A percentile compares a stretch with the other conserved stretches of the same genome.
Conservation (phyloP, 2,888 invertebrate genomes). For the Bhutanitis thaidina region DNA sequence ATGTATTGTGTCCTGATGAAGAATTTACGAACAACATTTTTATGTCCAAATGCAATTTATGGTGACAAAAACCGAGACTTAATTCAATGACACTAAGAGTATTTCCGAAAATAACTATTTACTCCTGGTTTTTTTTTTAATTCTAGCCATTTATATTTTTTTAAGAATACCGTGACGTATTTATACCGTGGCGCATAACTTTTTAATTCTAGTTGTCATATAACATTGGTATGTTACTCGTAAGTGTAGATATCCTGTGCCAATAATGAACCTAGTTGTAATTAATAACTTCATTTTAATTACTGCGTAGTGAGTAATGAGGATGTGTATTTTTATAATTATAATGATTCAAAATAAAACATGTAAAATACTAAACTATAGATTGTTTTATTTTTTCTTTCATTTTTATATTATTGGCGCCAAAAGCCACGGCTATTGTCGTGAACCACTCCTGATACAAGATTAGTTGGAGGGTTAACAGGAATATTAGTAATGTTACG, state of each 20-base stretch:
- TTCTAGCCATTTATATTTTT: not conserved
- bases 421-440: too few relatives aligned
- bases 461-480: too few relatives aligned
- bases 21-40: too few relatives aligned
- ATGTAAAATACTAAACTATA: slow-evolving; percentile 6
- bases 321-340: slow-evolving; percentile 45
- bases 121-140: too few relatives aligned
- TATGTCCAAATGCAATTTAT: too few relatives aligned
- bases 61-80: too few relatives aligned
- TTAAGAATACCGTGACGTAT: not conserved
- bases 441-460: too few relatives aligned
- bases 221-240: not conserved
- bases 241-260: slow-evolving; percentile 35
- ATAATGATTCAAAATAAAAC: slow-evolving; percentile 40
- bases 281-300: slow-evolving; percentile 34
- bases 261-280: slow-evolving; percentile 36
- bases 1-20: too few relatives aligned
- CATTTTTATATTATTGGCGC: not conserved
- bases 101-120: too few relatives aligned
- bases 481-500: too few relatives aligned
- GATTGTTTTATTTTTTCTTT: not conserved
- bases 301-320: slow-evolving; percentile 26
- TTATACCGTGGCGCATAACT: not conserved
- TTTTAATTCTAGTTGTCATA: not conserved
- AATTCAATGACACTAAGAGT: too few relatives aligned